These are phyloP conservation scores for Eumerus sabulonum DNA, from an alignment of 2,888 invertebrate genomes.

Conservation along the genomic window DNA sequence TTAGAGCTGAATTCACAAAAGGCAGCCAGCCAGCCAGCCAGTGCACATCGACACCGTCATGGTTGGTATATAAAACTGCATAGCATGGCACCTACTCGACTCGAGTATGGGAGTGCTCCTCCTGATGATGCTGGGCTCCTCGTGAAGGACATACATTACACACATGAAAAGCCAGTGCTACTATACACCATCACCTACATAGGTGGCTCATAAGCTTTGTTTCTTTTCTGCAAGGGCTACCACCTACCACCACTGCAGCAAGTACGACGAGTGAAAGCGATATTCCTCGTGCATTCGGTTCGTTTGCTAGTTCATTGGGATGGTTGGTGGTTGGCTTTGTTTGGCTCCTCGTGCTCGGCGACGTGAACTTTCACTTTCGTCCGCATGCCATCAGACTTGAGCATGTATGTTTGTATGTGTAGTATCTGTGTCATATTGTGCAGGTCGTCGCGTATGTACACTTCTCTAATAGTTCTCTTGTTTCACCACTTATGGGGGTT, in stretches of 20 bases:
- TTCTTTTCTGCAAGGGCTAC: conserved; percentile 59
- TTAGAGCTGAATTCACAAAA: conserved; percentile 51
- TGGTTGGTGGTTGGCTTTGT: conserved; percentile 53
- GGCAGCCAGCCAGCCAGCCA: conserved; percentile 40
- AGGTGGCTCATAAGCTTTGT: conserved; percentile 59
- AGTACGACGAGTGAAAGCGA: conserved; percentile 42
- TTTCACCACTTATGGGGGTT: conserved; percentile 31
- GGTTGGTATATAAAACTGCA: conserved; percentile 5
- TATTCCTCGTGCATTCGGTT: conserved; percentile 16
- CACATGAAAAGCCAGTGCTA: conserved; percentile 39
- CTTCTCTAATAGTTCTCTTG: conserved; percentile 39
- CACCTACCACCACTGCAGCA: conserved; percentile 17
- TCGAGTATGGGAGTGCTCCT: conserved; percentile 41
- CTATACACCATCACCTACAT: conserved; percentile 2
- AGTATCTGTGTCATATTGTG: conserved; percentile 31
- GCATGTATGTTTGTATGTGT: background rate
- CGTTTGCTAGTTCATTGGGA: no score
- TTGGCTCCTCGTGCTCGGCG: conserved; percentile 51
- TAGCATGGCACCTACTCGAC: conserved; percentile 27
- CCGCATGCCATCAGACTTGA: conserved; percentile 28
- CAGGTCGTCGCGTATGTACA: conserved; percentile 45
- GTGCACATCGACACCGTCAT: conserved; percentile 16
- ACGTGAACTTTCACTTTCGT: conserved; percentile 62
- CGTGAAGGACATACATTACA: conserved; percentile 65
- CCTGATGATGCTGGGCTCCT: conserved; percentile 59